Evolutionary conservation across 2,888 invertebrate species (phyloP).

Genomic region (Diarsia dahlii): DNA sequence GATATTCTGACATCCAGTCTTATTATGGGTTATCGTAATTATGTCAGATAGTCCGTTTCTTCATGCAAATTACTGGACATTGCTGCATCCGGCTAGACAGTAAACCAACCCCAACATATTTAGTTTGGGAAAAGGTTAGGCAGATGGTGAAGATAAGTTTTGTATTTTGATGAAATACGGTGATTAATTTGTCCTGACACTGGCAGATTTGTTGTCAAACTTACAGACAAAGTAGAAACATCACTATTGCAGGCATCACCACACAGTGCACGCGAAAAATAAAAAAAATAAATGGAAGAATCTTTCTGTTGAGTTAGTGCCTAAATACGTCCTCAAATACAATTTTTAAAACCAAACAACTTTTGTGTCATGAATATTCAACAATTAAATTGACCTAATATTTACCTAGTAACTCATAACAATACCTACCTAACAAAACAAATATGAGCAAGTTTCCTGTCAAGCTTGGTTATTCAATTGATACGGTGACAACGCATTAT

Average conservation of each 20-base stretch:
- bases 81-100: too few species aligned
- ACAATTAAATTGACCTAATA: background rate
- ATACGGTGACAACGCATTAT: background rate
- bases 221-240: background rate
- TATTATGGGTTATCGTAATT: too few species aligned
- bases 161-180: background rate
- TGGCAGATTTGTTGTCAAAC: background rate
- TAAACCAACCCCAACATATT: too few species aligned
- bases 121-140: too few species aligned
- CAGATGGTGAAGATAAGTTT: background rate
- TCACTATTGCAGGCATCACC: background rate
- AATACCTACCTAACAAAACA: background rate
- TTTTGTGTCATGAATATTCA: background rate
- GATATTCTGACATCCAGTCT: too few species aligned
- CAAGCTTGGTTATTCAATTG: background rate
- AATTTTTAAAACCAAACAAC: too few species aligned
- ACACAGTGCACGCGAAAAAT: too few species aligned
- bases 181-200: background rate
- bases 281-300: too few species aligned
- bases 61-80: too few species aligned
- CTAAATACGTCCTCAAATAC: too few species aligned
- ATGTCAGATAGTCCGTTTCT: too few species aligned
- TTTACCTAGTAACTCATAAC: background rate
- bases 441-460: constrained; percentile 7
- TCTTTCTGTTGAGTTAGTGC: too few species aligned